Base-by-base conservation (phyloP, 2,888 invertebrate species). In the Mythimna loreyi region DNA sequence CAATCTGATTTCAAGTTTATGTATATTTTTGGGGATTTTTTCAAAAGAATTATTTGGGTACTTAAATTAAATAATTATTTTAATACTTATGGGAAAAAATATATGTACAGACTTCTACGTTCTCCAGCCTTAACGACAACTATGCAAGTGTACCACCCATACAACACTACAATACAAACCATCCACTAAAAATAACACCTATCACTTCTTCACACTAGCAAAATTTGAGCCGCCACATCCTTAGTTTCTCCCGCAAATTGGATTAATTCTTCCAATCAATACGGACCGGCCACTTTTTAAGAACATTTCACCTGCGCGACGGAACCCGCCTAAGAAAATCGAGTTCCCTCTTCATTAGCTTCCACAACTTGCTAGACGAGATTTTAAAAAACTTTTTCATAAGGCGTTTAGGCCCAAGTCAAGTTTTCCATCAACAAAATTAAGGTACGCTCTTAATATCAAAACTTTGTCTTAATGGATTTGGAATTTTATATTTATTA, bases 381-480 rank as follows among this genome's bases (percentile, higher is more conserved):
- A 87, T 89, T 90, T 86, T 82, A 90, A 88, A 89, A 91, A 92
- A 90, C 87, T 90, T 92, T 91, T 92, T 89, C 89, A 89, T 88
- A 91, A 92, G 90, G 87, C 93, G 90, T 92, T 94, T 91, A 91
- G 90, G 87, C 86, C 74, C 87, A 82, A 93, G 93, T 90, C 90
- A 92, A 94, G 93, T 92, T 94, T 93, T 89, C 93, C 94, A 94
- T 94, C 94, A 94, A 92, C 93, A 91, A 93, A 94, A 94, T 94
- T 92, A 94, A 93, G 93, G 92, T 92, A 89, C 92, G 89, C 91
- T 89, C 92, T 92, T 92, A 92, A 93, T 93, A 93, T 92, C 92
- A 90, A 92, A 94, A 94, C 91, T 95, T 94, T 87, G 86, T 84
- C 85, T 84, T 94, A 94, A 94, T 94, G 94, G 94, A 93, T 94